phyloP scores from a whole-genome alignment of 1,140 invertebrate species.

The Bactericera cockerelli region DNA sequence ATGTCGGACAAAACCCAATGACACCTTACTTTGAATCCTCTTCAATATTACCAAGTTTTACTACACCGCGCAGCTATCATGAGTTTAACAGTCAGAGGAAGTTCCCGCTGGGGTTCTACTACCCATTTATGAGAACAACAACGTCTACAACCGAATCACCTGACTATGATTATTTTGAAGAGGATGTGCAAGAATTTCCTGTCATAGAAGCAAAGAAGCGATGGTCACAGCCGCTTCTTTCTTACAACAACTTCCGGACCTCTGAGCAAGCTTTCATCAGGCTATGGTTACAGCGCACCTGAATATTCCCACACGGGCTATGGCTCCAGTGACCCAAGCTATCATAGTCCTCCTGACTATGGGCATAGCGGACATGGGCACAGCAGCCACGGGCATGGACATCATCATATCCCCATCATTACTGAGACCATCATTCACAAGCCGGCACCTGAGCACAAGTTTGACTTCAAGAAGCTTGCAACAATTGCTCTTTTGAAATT shows the following conservation, averaged over 20 bases:
- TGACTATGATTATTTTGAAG: neutral
- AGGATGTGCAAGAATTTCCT: neutral
- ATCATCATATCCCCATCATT: neutral
- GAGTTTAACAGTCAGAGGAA: neutral
- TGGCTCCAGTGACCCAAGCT: neutral
- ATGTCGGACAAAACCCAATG: neutral
- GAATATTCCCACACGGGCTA: neutral
- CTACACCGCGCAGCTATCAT: neutral
- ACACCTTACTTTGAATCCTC: constrained; percentile 5
- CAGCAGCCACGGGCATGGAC: neutral
- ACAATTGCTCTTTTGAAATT: neutral
- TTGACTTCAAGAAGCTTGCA: neutral
- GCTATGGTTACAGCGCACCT: neutral
- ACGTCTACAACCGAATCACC: neutral
- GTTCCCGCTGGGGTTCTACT: neutral
- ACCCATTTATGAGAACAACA: neutral
- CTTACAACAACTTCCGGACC: neutral
- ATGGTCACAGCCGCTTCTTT: neutral
- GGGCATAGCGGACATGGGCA: constrained; percentile 1
- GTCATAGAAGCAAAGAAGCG: neutral
- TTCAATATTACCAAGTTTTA: neutral
- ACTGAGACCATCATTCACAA: constrained; percentile 1
- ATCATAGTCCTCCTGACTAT: neutral
- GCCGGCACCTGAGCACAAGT: neutral
- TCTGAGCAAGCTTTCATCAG: neutral